Evolutionary conservation across 2,888 invertebrate species (phyloP).

Genomic region (Tyria jacobaeae): DNA sequence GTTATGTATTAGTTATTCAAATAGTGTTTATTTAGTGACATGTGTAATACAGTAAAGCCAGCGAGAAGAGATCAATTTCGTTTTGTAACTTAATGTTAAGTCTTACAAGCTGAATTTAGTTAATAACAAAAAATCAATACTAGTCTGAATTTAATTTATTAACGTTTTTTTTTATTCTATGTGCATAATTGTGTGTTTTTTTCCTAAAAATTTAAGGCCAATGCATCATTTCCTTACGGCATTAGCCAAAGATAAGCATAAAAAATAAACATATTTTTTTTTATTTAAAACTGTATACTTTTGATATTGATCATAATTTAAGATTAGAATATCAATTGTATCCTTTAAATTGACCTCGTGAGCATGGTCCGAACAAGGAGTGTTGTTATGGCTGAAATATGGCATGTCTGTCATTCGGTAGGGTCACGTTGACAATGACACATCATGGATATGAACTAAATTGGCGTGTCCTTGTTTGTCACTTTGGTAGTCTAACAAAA

Average conservation of each 20-base stretch:
- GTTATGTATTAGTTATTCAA: too few species aligned
- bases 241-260: conserved; percentile 17
- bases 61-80: too few species aligned
- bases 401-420: conserved; percentile 15
- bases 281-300: conserved; percentile 20
- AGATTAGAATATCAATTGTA: conserved; percentile 12
- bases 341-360: conserved; percentile 18
- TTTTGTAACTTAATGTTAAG: too few species aligned
- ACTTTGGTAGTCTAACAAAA: background rate
- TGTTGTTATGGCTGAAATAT: conserved; percentile 16
- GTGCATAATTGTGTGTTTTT: conserved; percentile 2
- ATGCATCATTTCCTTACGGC: conserved; percentile 26
- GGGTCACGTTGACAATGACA: conserved; percentile 11
- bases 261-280: conserved; percentile 16
- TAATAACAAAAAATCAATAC: too few species aligned
- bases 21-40: too few species aligned
- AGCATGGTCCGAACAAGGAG: conserved; percentile 19
- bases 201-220: conserved; percentile 18
- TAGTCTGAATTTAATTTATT: background rate
- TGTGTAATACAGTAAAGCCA: too few species aligned
- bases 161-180: conserved; percentile 8
- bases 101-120: too few species aligned
- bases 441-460: background rate
- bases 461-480: background rate
- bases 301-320: conserved; percentile 28